Evolutionary conservation across 2,113 vertebrate species (phyloP), one percentile per base, ranked within the genome.

Genomic region (Phyllopteryx taeniolatus): DNA sequence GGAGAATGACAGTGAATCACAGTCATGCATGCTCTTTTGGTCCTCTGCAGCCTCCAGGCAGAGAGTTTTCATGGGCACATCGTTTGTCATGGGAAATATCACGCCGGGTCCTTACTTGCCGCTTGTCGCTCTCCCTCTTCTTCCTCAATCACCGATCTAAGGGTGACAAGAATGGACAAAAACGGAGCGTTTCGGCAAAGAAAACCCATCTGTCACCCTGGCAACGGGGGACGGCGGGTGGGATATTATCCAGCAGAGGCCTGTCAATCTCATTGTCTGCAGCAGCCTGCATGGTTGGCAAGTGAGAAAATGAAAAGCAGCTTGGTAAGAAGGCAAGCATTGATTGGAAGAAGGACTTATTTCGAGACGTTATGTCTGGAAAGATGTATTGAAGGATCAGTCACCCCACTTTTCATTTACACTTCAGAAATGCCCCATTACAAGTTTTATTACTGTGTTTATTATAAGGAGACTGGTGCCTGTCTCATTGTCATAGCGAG

Each of bases 121-220:
- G 8, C 33, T 14, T 62, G 19, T 15, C 57, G 33, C 31, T 60
- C 57, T 14, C 35, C 39, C 68, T 61, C 77, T 62, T 65, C 27
- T 12, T 33, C 4, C 67, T 49, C 61, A 1, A 76, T 71, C 82
- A 67, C 70, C 62, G 72, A 74, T 81, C 73, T 73, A 78, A 85
- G 79, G 11, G 81, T 79, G 87, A 85, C 81, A 78, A 47, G 46
- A 6, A 47, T 67, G 83, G 79, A 85, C 72, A 62, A 79, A 87
- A 82, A 86, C 57, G 0, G 60, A 87, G 77, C 62, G 77, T 84
- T 86, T 87, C 60, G 20, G 67, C 73, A 44, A 63, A 83, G 83
- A 83, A 86, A 87, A 79, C 80, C 76, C 85, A 86, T 90, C 84
- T 78, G 84, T 91, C 90, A 88, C 88, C 86, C 68, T 84, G 83